Conservation (phyloP, 2,888 invertebrate genomes). For the Chironomus riparius region DNA sequence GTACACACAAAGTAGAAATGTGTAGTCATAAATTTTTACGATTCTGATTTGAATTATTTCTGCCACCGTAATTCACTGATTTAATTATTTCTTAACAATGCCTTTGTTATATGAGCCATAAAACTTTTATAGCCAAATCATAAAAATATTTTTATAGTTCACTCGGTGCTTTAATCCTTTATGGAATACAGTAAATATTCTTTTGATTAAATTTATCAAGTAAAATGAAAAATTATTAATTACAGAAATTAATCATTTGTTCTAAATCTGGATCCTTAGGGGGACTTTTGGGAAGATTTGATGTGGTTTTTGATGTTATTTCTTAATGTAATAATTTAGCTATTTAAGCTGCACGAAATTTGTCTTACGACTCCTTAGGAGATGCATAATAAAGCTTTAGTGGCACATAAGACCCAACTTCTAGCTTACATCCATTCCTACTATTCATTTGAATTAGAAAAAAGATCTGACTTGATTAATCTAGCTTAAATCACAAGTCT, state of each 20-base stretch:
- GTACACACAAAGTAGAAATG: background rate
- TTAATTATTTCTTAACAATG: background rate
- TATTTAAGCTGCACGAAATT: too few relatives aligned
- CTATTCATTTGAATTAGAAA: too few relatives aligned
- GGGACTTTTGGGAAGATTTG: background rate
- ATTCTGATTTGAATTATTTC: background rate
- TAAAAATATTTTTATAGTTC: background rate
- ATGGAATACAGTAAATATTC: background rate
- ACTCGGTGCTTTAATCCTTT: background rate
- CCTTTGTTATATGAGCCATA: background rate
- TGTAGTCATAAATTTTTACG: background rate
- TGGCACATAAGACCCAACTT: too few relatives aligned
- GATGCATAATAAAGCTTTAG: too few relatives aligned
- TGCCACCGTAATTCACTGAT: background rate
- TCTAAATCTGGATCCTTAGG: background rate
- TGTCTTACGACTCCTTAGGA: too few relatives aligned
- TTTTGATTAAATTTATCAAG: background rate
- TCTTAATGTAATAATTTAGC: too few relatives aligned
- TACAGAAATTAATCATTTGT: background rate
- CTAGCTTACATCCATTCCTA: too few relatives aligned
- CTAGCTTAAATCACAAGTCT: background rate
- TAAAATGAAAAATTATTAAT: background rate
- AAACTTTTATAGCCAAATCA: background rate
- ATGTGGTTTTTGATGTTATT: too few relatives aligned
- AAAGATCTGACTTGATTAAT: too few relatives aligned